A percentile compares a stretch with the other conserved stretches of the same genome.
Conservation (phyloP, 2,888 invertebrate genomes). For the Heliconius aoede region DNA sequence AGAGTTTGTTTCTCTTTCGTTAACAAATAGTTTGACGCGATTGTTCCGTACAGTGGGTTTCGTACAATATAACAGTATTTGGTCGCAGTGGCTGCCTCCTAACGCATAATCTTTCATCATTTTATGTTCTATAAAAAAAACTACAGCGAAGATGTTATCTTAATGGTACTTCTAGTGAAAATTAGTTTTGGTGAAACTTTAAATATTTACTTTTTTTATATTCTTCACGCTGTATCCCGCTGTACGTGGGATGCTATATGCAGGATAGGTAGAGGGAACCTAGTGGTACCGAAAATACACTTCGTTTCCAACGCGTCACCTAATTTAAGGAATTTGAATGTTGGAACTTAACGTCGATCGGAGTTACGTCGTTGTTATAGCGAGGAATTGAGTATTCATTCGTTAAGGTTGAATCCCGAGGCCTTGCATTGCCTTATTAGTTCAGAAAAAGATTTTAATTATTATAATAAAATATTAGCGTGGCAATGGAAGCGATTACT, state of each 20-base stretch:
- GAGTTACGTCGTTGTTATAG: neutral
- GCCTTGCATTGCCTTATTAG: neutral
- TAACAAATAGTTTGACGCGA: conserved; percentile 6
- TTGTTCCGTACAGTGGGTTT: conserved; percentile 19
- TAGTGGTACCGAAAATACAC: neutral
- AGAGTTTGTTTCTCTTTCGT: neutral
- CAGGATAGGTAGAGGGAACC: no score
- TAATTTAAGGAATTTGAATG: no score
- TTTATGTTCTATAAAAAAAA: conserved; percentile 19
- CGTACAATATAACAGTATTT: conserved; percentile 13
- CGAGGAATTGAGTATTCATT: neutral
- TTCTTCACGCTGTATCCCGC: no score
- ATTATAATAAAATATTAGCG: neutral
- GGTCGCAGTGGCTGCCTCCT: conserved; percentile 16
- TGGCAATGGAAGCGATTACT: neutral
- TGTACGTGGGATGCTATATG: no score
- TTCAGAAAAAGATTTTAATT: neutral
- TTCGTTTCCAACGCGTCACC: neutral
- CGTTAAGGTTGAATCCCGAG: neutral
- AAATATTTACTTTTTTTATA: neutral
- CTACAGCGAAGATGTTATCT: conserved; percentile 14
- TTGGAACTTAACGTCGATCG: neutral
- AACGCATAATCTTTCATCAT: conserved; percentile 23
- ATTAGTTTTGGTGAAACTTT: conserved; percentile 5
- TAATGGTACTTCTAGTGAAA: conserved; percentile 17